Base-by-base conservation (phyloP, 2,113 vertebrate species). In the Rhipidura dahli region DNA sequence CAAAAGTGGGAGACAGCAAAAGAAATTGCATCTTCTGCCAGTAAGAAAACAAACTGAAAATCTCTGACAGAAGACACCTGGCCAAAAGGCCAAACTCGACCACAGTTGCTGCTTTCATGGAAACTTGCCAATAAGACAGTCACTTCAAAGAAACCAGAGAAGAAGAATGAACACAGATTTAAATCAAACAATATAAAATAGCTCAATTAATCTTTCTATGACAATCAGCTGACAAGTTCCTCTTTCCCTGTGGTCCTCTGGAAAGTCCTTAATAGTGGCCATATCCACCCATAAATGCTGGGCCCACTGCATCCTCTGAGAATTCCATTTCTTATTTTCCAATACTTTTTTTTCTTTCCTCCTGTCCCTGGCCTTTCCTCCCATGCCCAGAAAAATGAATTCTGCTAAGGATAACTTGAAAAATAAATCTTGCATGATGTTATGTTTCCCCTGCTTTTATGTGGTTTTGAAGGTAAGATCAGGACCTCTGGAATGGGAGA, bases 181-280 rank as follows among this genome's bases (percentile, higher is more conserved):
- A 31, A 85, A 42, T 45, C 8, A 50, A 79, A 18, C 8, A 79
- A 21, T 26, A 37, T 20, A 3, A 92, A 95, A 54, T 2, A 66
- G 3, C 3, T 83, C 15, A 45, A 15, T 42, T 20, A 51, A 5
- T 15, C 9, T 83, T 79, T 50, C 21, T 56, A 5, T 51, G 33
- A 61, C 12, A 81, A 69, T 27, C 12, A 19, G 4, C 13, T 68
- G 28, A 2, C 18, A 64, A 83, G 17, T 16, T 12, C 30, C 0
- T 1, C 24, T 61, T 15, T 76, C 7, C 5, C 1, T n/a, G 5
- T 0, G 0, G 9, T 83, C 3, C 30, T 13, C 15, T 40, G n/a
- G 8, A 66, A 81, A 22, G 7, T 27, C 4, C 7, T 44, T 80
- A 21, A 28, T 35, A 68, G 14, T 19, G 7, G 6, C 7, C 8